phyloP scores from a whole-genome alignment of 2,797 vertebrate species.

The Cuculus canorus region DNA sequence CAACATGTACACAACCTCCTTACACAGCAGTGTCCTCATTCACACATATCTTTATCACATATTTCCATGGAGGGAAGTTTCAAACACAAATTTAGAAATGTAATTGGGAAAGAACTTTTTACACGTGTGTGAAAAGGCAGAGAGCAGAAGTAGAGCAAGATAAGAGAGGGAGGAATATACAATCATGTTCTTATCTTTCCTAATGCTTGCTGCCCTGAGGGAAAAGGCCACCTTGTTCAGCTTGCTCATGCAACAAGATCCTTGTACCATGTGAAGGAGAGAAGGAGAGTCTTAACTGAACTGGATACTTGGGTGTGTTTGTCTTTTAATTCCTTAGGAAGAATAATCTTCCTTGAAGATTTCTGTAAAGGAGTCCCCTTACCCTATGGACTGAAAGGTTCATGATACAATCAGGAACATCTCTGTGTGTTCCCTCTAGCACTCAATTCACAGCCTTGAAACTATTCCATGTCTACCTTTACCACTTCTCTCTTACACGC shows the following conservation, averaged over 20 bases:
- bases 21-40: background rate
- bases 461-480: background rate
- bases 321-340: background rate
- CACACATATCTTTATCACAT: accelerated
- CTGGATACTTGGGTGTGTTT: background rate
- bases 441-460: background rate
- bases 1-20: background rate
- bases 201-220: background rate
- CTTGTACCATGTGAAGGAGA: background rate
- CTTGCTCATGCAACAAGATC: background rate
- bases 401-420: background rate
- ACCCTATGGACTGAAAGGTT: background rate
- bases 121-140: background rate
- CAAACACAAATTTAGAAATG: background rate
- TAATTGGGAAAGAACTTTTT: background rate
- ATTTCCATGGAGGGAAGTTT: background rate
- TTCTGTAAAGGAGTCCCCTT: background rate
- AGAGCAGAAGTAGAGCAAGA: background rate
- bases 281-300: background rate
- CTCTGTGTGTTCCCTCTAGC: background rate
- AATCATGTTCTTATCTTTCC: background rate
- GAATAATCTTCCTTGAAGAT: background rate
- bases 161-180: background rate
- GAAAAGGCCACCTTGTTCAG: background rate
- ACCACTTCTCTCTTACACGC: background rate